These are phyloP conservation scores for Andrena minutula DNA, from an alignment of 2,888 invertebrate species.

Conservation along the genomic window DNA sequence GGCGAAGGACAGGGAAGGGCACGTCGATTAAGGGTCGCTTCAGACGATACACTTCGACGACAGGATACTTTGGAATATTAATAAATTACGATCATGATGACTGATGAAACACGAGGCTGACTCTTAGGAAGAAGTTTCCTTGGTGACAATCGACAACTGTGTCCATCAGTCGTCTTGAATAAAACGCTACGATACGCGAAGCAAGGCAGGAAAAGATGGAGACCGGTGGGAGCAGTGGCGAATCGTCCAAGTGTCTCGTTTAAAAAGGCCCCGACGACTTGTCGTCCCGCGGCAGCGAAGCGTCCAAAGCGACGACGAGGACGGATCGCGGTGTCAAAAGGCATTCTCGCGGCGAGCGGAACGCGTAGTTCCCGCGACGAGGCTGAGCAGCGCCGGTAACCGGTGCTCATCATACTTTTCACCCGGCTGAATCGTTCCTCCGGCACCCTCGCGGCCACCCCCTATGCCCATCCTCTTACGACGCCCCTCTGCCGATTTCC, in stretches of 20 bases:
- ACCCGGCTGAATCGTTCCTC: slow-evolving; percentile 58
- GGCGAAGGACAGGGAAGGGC: background rate
- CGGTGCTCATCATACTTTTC: slow-evolving; percentile 62
- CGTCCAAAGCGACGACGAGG: slow-evolving; percentile 37
- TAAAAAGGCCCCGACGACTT: background rate
- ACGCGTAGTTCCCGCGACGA: slow-evolving; percentile 43
- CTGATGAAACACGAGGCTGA: too few relatives aligned
- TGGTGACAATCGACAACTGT: too few relatives aligned
- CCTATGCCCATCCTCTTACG: slow-evolving; percentile 53
- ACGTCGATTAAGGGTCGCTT: background rate
- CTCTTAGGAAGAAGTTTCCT: too few relatives aligned
- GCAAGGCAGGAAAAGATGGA: too few relatives aligned
- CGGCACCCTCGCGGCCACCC: slow-evolving; percentile 53
- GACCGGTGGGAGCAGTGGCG: background rate
- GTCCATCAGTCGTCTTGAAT: too few relatives aligned
- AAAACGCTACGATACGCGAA: too few relatives aligned
- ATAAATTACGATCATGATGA: too few relatives aligned
- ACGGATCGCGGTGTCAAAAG: slow-evolving; percentile 53
- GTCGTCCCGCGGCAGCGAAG: slow-evolving; percentile 49
- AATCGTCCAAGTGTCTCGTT: background rate
- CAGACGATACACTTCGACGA: background rate
- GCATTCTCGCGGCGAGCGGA: slow-evolving; percentile 47
- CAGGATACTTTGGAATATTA: background rate
- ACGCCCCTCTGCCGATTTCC: slow-evolving; percentile 41
- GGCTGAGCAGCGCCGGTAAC: slow-evolving; percentile 50